These are phyloP conservation scores for Helogale parvula DNA, from an alignment of 2,113 vertebrate species.

Conservation along the genomic window DNA sequence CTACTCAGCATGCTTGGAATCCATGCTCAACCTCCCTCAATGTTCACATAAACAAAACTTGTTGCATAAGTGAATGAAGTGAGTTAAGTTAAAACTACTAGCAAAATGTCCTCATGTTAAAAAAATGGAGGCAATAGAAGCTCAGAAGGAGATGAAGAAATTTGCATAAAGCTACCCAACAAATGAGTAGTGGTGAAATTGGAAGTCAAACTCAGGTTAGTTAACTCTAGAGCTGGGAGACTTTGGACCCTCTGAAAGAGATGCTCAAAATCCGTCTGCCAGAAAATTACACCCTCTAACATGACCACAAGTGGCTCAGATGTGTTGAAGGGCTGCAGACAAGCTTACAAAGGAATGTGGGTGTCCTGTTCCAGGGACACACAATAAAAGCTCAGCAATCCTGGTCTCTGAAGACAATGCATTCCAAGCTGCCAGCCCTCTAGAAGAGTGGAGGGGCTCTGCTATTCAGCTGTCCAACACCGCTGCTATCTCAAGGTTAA, in stretches of 20 bases:
- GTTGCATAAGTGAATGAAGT: background rate
- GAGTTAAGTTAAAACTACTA: background rate
- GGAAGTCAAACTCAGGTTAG: background rate
- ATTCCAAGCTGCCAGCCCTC: slow-evolving; percentile 63
- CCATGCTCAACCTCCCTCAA: background rate
- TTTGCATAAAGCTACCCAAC: background rate
- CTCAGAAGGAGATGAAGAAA: slow-evolving; percentile 19
- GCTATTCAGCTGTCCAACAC: slow-evolving; percentile 73
- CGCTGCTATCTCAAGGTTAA: slow-evolving; percentile 77
- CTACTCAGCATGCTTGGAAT: background rate
- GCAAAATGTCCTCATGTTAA: background rate
- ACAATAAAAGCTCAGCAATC: slow-evolving; percentile 15
- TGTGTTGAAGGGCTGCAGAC: slow-evolving; percentile 66
- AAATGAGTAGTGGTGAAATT: background rate
- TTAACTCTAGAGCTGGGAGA: background rate
- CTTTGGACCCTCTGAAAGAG: background rate
- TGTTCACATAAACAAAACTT: background rate
- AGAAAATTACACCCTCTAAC: slow-evolving; percentile 46
- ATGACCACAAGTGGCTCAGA: slow-evolving; percentile 48
- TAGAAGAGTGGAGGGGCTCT: slow-evolving; percentile 56
- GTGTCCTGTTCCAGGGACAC: slow-evolving; percentile 39
- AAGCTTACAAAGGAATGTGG: slow-evolving; percentile 62
- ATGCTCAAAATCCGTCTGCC: slow-evolving; percentile 31
- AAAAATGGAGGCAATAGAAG: background rate
- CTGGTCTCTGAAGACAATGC: slow-evolving; percentile 71